Evolutionary conservation across 2,888 invertebrate genomes (phyloP).

Genomic region (Acanthosepion pharaonis): DNA sequence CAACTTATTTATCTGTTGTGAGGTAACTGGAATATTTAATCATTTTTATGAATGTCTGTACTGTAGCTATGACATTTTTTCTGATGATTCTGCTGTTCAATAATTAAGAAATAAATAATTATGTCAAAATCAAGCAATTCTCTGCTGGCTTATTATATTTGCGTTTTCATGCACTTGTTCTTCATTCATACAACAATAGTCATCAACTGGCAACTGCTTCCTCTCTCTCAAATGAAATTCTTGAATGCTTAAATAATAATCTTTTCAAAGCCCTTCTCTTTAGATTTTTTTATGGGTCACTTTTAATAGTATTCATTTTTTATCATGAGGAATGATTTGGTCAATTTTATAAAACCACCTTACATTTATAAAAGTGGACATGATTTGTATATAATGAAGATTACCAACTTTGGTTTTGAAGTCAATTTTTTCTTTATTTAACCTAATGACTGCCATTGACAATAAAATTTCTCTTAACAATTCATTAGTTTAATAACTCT

Average conservation of each 20-base stretch:
- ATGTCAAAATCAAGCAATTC: neutral
- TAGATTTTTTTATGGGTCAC: too few species aligned
- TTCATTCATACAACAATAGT: neutral
- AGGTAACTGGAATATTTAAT: neutral
- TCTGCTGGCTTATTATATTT: neutral
- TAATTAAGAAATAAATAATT: neutral
- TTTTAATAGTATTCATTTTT: too few species aligned
- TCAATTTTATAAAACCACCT: too few species aligned
- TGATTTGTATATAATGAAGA: too few species aligned
- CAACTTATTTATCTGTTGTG: neutral
- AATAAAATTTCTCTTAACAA: too few species aligned
- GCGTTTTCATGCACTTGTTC: neutral
- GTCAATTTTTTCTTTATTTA: too few species aligned
- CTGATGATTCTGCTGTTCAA: neutral
- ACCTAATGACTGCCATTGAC: too few species aligned
- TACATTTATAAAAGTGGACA: too few species aligned
- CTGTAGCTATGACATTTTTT: neutral
- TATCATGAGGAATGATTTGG: too few species aligned
- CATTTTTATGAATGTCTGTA: neutral
- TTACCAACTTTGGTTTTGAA: too few species aligned
- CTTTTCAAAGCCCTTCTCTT: too few species aligned
- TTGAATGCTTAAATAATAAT: neutral
- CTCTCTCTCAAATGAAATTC: neutral
- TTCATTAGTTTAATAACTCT: too few species aligned
- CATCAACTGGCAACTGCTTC: neutral